Evolutionary conservation across 2,888 invertebrate species (phyloP).

Genomic region (Xestia c-nigrum): DNA sequence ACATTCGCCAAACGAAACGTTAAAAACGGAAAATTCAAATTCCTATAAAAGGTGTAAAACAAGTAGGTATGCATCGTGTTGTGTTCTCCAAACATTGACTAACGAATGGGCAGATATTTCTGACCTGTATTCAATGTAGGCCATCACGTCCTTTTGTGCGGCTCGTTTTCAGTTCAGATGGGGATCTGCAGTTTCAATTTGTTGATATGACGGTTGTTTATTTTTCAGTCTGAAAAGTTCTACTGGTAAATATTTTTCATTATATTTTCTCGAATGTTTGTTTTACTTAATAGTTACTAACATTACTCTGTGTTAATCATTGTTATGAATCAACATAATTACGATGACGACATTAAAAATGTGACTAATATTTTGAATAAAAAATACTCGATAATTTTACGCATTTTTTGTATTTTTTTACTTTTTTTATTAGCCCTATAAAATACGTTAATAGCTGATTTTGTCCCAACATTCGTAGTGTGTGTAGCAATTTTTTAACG

Average conservation of each 20-base stretch:
- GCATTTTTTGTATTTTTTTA: neutral
- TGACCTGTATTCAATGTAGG: conserved; percentile 46
- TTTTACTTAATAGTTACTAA: neutral
- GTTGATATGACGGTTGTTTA: neutral
- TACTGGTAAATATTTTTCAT: neutral
- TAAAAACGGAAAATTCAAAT: neutral
- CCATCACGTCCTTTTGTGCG: conserved; percentile 21
- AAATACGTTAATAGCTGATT: neutral
- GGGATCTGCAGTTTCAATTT: conserved; percentile 35
- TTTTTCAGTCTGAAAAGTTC: neutral
- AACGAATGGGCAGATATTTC: conserved; percentile 16
- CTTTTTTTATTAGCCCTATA: neutral
- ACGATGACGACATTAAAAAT: too few relatives aligned
- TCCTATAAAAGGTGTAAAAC: too few relatives aligned
- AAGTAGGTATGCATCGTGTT: neutral
- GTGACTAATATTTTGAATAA: neutral
- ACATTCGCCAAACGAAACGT: neutral
- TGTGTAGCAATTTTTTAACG: neutral
- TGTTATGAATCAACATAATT: neutral
- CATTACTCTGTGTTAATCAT: neutral
- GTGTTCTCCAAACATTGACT: conserved; percentile 15
- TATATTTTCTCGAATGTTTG: neutral
- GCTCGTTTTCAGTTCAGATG: conserved; percentile 20
- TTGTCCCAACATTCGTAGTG: neutral
- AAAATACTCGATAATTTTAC: neutral